Percentiles rank a stretch among this genome's conserved stretches.
Evolutionary conservation across 2,797 vertebrate species (phyloP).

Genomic region (Sylvia borin): DNA sequence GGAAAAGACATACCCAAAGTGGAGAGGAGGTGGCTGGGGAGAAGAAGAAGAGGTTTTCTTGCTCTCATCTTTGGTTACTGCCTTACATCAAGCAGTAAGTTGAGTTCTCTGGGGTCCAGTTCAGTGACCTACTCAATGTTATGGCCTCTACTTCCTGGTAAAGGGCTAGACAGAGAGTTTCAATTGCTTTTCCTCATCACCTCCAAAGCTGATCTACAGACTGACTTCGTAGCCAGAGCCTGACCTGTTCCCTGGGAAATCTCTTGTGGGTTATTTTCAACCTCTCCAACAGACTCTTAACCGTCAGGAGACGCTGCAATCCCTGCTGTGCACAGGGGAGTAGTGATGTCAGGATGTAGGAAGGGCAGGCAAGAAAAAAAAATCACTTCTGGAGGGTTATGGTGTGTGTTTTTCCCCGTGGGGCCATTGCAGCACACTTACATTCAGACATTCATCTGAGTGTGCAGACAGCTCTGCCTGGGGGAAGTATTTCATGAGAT

Average conservation of each 20-base stretch:
- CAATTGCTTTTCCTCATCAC: not conserved
- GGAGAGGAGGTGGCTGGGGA: no score
- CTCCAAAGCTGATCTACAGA: not conserved
- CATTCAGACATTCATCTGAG: not conserved
- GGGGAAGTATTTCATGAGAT: not conserved
- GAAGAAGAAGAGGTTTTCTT: not conserved
- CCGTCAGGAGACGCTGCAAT: not conserved
- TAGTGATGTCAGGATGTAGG: not conserved
- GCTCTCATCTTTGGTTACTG: not conserved
- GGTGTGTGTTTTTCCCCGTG: fast-evolving
- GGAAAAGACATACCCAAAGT: not conserved
- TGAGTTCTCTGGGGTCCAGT: not conserved
- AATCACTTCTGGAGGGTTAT: not conserved
- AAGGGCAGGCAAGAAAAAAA: not conserved
- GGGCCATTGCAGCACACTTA: not conserved
- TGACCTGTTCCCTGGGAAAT: not conserved
- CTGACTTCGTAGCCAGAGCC: not conserved
- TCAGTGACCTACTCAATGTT: not conserved
- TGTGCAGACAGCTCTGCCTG: not conserved
- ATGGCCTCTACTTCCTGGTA: not conserved
- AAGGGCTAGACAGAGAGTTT: not conserved
- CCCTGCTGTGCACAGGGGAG: not conserved
- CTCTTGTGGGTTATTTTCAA: not conserved
- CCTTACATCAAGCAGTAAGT: not conserved
- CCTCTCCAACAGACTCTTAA: not conserved